Conservation (phyloP, 2,888 invertebrate genomes). For the Toxonevra muliebris region DNA sequence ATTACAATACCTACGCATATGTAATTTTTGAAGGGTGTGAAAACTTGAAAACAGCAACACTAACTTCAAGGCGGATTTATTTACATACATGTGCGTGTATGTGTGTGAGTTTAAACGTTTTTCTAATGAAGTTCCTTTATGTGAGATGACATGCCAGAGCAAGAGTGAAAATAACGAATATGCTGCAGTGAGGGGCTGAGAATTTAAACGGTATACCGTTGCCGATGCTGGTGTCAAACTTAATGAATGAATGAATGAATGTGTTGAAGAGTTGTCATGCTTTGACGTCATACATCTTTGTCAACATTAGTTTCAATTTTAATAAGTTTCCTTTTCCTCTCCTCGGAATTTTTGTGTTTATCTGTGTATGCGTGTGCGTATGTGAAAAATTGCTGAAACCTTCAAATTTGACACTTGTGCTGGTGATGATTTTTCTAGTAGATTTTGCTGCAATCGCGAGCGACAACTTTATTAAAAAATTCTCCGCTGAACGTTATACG, state of each 20-base stretch:
- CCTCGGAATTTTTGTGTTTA: not conserved
- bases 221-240: constrained; percentile 50
- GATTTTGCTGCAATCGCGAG: not conserved
- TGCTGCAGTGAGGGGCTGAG: constrained; percentile 8
- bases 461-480: constrained; percentile 21
- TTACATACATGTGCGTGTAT: constrained; percentile 16
- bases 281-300: constrained; percentile 52
- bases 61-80: constrained; percentile 11
- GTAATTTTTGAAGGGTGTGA: constrained; percentile 38
- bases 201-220: not conserved
- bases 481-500: no score
- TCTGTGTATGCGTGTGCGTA: no score
- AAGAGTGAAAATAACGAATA: not conserved
- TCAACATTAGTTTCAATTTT: constrained; percentile 57
- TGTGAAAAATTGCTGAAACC: constrained; percentile 36
- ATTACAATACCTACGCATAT: not conserved
- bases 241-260: constrained; percentile 29
- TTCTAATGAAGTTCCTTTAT: constrained; percentile 38
- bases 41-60: constrained; percentile 22
- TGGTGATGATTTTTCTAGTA: not conserved
- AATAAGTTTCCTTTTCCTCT: constrained; percentile 54
- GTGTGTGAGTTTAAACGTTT: constrained; percentile 29
- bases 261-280: constrained; percentile 25
- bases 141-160: constrained; percentile 32
- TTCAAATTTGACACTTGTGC: constrained; percentile 32